Evolutionary conservation across 2,888 invertebrate genomes (phyloP), one percentile per base, ranked within the genome.

Genomic region (Abrostola triplasia): DNA sequence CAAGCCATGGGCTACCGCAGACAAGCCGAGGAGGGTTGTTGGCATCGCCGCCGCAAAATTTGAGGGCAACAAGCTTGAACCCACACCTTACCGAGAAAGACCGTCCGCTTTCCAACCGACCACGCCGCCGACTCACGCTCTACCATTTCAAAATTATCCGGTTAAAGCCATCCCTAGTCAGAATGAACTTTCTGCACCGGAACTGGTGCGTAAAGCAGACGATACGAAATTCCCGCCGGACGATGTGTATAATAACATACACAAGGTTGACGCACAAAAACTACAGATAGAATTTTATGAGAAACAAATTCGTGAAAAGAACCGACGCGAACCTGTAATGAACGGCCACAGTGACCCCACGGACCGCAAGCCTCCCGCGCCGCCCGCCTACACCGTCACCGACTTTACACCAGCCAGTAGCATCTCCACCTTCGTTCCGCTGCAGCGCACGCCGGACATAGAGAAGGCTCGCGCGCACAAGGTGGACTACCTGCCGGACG

Each of bases 21-120:
- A 85, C 9, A 76, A 70, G 44, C 94, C 95, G 49, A 93, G 93
- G 53, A 92, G 95, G 69, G 94, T 95, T 6, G 85, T 95, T 13
- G 95, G 92, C 76, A 86, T 95, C 37, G 95, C 95, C 24, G 94
- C 95, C 0, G 90, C 94, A 35, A 96, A 95, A 85, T 96, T 96
- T 77, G 96, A 96, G 76, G 85, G 77, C 65, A 85, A 84, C 61
- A 87, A 86, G 47, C 65, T 65, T 5, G 77, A 85, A 5, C 79
- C 81, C 42, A 40, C 24, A 4, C 83, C 71, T n/a, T 76, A 72
- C 56, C 53, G 69, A 5, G 77, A 73, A 41, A 66, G 83, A 41
- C 82, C 85, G 35, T 76, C 84, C 72, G 76, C 84, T 59, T 80
- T 74, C 65, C 79, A 83, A 13, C 84, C 85, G 24, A 83, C 88